Evolutionary conservation across 2,888 invertebrate genomes (phyloP).

Genomic region (Helleia helle): DNA sequence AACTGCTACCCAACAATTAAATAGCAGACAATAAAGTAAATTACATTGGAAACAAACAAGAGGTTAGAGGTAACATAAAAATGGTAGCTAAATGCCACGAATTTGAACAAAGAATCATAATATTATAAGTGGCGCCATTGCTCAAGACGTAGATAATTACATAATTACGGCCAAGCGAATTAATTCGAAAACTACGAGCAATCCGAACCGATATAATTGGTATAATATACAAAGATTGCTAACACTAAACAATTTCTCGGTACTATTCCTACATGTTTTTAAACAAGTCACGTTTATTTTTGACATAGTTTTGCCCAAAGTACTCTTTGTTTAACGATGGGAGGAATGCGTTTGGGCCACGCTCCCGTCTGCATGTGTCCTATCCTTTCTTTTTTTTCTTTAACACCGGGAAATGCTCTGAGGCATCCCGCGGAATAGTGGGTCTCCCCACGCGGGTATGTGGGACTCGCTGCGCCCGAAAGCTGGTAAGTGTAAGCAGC

Average conservation of each 20-base stretch:
- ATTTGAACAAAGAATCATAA: slow-evolving; percentile 6
- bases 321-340: too few relatives aligned
- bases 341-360: too few relatives aligned
- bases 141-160: slow-evolving; percentile 17
- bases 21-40: too few relatives aligned
- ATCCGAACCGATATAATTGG: slow-evolving; percentile 15
- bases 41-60: too few relatives aligned
- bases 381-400: too few relatives aligned
- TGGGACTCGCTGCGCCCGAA: too few relatives aligned
- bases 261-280: slow-evolving; percentile 17
- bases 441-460: too few relatives aligned
- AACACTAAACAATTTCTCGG: slow-evolving; percentile 14
- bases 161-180: slow-evolving; percentile 16
- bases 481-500: too few relatives aligned
- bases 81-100: not conserved
- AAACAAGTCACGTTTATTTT: slow-evolving; percentile 33
- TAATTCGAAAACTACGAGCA: slow-evolving; percentile 16
- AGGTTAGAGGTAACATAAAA: not conserved
- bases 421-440: too few relatives aligned
- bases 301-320: slow-evolving; percentile 28
- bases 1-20: too few relatives aligned
- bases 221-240: slow-evolving; percentile 18
- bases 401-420: too few relatives aligned
- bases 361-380: too few relatives aligned
- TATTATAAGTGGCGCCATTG: slow-evolving; percentile 10